Evolutionary conservation across 2,888 invertebrate species (phyloP).

Genomic region (Ecliptopera silaceata): DNA sequence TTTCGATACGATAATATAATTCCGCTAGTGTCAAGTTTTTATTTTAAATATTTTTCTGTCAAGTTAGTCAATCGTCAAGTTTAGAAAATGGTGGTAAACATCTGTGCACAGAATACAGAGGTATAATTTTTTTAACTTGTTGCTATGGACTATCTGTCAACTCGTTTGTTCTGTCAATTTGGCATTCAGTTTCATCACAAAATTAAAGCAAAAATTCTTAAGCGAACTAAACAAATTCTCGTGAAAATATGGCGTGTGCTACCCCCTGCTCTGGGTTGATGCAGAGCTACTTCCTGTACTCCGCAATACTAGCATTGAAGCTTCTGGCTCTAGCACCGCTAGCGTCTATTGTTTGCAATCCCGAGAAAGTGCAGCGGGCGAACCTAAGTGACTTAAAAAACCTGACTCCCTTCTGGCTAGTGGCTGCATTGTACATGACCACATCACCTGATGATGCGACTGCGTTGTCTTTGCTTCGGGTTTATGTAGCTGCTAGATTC

Average conservation of each 20-base stretch:
- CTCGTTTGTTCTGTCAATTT: background rate
- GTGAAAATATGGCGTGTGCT: conserved; percentile 13
- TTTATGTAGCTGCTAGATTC: conserved; percentile 46
- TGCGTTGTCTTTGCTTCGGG: conserved; percentile 45
- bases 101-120: background rate
- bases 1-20: no score
- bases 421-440: conserved; percentile 56
- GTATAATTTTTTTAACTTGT: background rate
- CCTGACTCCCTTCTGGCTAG: conserved; percentile 63
- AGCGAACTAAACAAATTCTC: background rate
- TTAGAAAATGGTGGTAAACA: no score
- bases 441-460: conserved; percentile 47
- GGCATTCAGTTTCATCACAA: background rate
- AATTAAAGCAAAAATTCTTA: background rate
- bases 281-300: conserved; percentile 41
- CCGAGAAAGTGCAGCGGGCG: conserved; percentile 51
- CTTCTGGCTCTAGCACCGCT: conserved; percentile 47
- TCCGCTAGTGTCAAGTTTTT: no score
- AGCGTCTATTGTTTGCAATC: conserved; percentile 43
- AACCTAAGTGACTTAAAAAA: conserved; percentile 58
- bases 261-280: conserved; percentile 21
- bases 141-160: background rate
- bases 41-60: no score
- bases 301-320: conserved; percentile 40
- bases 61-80: no score